Conservation (phyloP, 2,888 invertebrate genomes). For the Perizoma affinitatum region DNA sequence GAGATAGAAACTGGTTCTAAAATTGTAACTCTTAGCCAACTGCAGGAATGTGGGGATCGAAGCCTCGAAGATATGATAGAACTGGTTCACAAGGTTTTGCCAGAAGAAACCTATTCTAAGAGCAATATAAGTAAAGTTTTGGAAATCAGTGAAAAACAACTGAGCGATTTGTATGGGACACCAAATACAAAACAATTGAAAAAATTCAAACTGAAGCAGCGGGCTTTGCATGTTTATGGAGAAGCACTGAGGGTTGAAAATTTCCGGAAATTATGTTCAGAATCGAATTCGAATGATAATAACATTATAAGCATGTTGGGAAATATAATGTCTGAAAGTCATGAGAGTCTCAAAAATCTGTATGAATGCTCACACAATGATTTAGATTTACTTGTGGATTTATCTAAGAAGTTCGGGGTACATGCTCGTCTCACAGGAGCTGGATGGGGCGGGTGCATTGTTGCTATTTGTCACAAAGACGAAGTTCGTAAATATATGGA, state of each 20-base stretch:
- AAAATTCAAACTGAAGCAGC: slow-evolving; percentile 91
- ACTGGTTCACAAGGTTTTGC: slow-evolving; percentile 86
- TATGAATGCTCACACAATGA: slow-evolving; percentile 97
- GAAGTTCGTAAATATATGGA: slow-evolving; percentile 87
- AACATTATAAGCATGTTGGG: slow-evolving; percentile 86
- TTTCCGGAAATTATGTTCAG: slow-evolving; percentile 87
- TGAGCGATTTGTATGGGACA: slow-evolving; percentile 79
- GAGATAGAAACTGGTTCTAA: slow-evolving; percentile 85
- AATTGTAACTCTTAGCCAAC: slow-evolving; percentile 87
- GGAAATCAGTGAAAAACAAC: slow-evolving; percentile 82
- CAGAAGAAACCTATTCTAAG: slow-evolving; percentile 87
- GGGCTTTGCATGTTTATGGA: slow-evolving; percentile 95
- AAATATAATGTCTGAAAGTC: slow-evolving; percentile 94
- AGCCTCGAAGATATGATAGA: slow-evolving; percentile 87
- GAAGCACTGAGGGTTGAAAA: slow-evolving; percentile 94
- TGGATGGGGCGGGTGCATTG: slow-evolving; percentile 99
- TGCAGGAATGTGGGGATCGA: slow-evolving; percentile 87
- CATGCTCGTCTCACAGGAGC: slow-evolving; percentile 98
- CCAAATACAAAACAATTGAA: slow-evolving; percentile 86
- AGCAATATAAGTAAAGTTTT: slow-evolving; percentile 87
- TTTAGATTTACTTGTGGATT: slow-evolving; percentile 91
- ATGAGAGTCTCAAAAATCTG: slow-evolving; percentile 91
- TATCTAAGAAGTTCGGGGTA: slow-evolving; percentile 87
- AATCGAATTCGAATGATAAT: slow-evolving; percentile 49
- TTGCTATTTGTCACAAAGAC: slow-evolving; percentile 90